Evolutionary conservation across 2,888 invertebrate species (phyloP).

Genomic region (Tetrapedia diversipes): DNA sequence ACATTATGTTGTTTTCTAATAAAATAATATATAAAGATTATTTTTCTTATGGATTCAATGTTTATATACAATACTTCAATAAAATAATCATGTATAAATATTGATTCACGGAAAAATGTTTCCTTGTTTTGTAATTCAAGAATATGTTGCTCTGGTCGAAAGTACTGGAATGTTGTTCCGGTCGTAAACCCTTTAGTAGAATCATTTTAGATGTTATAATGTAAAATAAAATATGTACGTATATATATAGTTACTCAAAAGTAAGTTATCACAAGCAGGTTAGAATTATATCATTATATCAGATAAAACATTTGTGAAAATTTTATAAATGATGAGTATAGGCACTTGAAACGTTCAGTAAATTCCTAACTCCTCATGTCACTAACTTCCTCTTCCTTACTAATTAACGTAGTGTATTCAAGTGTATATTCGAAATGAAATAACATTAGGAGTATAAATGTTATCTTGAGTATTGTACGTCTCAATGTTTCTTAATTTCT

Average conservation of each 20-base stretch:
- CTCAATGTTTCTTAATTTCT: not conserved
- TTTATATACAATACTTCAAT: too few relatives aligned
- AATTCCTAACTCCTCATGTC: not conserved
- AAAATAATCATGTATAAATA: not conserved
- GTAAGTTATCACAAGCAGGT: constrained; percentile 22
- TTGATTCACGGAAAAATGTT: not conserved
- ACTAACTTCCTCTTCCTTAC: not conserved
- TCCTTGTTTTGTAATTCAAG: not conserved
- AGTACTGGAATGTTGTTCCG: constrained; percentile 29
- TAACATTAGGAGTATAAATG: not conserved
- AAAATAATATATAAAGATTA: too few relatives aligned
- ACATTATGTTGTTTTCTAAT: too few relatives aligned
- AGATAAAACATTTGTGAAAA: constrained; percentile 3
- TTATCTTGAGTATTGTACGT: too few relatives aligned
- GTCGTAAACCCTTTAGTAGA: not conserved
- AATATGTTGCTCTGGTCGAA: constrained; percentile 12
- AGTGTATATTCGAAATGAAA: constrained; percentile 1
- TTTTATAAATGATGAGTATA: not conserved
- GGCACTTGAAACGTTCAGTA: not conserved
- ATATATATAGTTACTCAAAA: not conserved
- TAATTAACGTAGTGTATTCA: not conserved
- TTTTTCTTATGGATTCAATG: not conserved
- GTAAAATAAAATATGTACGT: not conserved
- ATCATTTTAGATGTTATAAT: constrained; percentile 16
- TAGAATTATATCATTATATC: not conserved